Conservation (phyloP, 2,888 invertebrate genomes). For the Melipona bicolor region DNA sequence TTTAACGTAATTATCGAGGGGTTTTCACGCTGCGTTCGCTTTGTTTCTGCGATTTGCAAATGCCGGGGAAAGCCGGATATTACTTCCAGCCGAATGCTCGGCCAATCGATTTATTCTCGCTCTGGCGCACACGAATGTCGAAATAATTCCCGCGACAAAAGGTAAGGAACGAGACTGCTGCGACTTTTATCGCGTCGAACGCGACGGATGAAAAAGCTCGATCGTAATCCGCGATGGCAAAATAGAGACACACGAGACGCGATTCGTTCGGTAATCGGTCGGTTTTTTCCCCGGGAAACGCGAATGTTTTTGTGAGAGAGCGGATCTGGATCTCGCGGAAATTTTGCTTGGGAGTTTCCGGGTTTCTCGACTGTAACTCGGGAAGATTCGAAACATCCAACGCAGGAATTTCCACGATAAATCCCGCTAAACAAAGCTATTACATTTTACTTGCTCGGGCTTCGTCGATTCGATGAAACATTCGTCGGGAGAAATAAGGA, state of each 20-base stretch:
- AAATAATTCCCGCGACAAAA: not conserved
- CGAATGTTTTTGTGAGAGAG: not conserved
- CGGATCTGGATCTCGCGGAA: not conserved
- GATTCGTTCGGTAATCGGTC: conserved; percentile 1
- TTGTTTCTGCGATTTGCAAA: not conserved
- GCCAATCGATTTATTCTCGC: not conserved
- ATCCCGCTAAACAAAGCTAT: not conserved
- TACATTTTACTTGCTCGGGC: no score
- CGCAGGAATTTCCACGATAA: not conserved
- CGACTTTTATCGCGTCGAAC: not conserved
- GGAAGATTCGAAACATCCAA: not conserved
- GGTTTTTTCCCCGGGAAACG: not conserved
- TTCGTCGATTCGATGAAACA: no score
- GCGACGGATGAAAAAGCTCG: not conserved
- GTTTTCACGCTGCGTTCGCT: not conserved
- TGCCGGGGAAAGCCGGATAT: not conserved
- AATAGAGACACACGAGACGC: not conserved
- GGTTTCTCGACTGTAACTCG: not conserved
- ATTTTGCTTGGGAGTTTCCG: not conserved
- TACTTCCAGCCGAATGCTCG: not conserved
- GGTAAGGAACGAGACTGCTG: not conserved
- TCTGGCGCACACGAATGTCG: not conserved
- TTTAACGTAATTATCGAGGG: not conserved
- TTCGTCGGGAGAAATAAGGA: no score
- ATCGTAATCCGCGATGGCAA: not conserved